phyloP scores from a whole-genome alignment of 1,140 invertebrate species.

The Archegozetes longisetosus region DNA sequence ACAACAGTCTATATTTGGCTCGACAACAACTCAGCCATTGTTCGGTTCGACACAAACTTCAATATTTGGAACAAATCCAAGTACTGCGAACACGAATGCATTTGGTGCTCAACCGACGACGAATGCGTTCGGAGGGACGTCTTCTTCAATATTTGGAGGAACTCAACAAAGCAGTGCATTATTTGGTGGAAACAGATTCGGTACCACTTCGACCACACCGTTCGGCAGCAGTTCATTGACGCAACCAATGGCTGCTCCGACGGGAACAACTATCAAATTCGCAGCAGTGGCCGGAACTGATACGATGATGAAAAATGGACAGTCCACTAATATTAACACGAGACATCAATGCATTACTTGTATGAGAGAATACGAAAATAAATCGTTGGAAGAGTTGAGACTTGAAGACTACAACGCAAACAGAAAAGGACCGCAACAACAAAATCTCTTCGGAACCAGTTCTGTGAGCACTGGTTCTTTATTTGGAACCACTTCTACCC shows the following conservation, averaged over 20 bases:
- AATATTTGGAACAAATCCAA: background rate
- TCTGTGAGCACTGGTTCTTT: background rate
- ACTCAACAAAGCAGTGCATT: background rate
- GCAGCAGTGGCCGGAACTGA: conserved; percentile 68
- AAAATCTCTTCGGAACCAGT: conserved; percentile 19
- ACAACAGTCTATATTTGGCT: background rate
- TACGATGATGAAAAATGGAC: conserved; percentile 73
- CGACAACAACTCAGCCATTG: background rate
- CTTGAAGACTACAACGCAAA: conserved; percentile 82
- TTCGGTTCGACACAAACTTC: background rate
- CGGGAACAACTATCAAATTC: conserved; percentile 68
- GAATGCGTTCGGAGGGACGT: background rate
- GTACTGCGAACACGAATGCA: conserved; percentile 1
- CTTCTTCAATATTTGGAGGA: background rate
- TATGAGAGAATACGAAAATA: conserved; percentile 93
- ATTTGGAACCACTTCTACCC: background rate
- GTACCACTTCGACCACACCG: background rate
- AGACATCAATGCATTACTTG: conserved; percentile 87
- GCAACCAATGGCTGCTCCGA: background rate
- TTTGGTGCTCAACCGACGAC: conserved; percentile 5
- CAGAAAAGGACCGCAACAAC: conserved; percentile 42
- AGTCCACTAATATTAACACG: conserved; percentile 63
- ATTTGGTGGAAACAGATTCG: conserved; percentile 4
- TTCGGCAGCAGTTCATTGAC: background rate
- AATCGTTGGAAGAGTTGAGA: conserved; percentile 82